Conservation (phyloP, 2,113 vertebrate genomes). For the Poeciliopsis turrubarensis region DNA sequence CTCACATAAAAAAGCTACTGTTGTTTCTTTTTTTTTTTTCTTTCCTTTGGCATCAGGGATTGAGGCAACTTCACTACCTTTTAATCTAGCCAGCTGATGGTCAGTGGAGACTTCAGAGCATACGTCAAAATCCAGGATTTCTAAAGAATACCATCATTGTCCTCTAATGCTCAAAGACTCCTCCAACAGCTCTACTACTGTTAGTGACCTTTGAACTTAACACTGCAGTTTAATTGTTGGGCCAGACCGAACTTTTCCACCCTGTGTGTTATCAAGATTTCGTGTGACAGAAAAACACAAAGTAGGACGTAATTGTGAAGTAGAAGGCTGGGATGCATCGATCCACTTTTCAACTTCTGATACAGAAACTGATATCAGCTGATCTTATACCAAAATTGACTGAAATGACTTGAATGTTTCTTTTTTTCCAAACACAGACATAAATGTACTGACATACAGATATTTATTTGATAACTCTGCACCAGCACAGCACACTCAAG, state of each 20-base stretch:
- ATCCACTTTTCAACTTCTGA: no score
- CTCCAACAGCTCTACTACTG: neutral
- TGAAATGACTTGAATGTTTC: no score
- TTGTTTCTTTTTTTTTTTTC: constrained; percentile 51
- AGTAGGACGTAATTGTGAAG: neutral
- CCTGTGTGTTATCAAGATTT: neutral
- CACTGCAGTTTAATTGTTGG: neutral
- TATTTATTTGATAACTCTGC: no score
- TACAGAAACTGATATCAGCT: no score
- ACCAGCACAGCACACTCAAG: no score
- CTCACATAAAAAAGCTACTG: constrained; percentile 57
- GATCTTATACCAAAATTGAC: no score
- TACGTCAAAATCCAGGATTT: neutral
- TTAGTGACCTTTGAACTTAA: neutral
- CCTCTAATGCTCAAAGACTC: neutral
- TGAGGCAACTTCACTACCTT: constrained; percentile 15
- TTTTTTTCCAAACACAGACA: no score
- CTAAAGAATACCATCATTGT: neutral
- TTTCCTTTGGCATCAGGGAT: constrained; percentile 42
- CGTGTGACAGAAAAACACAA: neutral
- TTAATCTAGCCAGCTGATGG: constrained; percentile 6
- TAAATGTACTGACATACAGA: no score
- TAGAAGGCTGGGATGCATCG: no score
- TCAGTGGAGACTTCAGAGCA: neutral
- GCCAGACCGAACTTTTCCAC: neutral